Evolutionary conservation across 2,797 vertebrate genomes (phyloP).

Genomic region (Sebastes dallii): DNA sequence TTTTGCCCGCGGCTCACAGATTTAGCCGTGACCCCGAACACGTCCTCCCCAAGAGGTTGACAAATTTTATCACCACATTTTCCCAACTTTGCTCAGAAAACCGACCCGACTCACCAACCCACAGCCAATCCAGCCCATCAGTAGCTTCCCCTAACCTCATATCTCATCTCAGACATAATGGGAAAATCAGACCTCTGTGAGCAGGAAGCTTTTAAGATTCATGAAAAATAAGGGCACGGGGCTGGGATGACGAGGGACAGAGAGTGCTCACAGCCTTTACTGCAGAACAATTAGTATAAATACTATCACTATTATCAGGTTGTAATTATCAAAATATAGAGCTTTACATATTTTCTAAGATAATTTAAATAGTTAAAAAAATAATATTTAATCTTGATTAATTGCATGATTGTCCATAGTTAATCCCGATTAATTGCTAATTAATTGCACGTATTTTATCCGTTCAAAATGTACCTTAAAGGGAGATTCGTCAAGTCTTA

Average conservation of each 20-base stretch:
- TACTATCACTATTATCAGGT: background rate
- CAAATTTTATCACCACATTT: conserved; percentile 89
- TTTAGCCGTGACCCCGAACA: conserved; percentile 89
- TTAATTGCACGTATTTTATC: too few relatives aligned
- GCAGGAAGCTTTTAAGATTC: conserved; percentile 71
- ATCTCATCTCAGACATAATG: conserved; percentile 76
- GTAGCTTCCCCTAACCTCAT: conserved; percentile 65
- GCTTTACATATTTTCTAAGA: background rate
- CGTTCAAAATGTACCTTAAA: too few relatives aligned
- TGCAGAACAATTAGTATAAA: conserved; percentile 11
- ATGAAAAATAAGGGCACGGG: conserved; percentile 61
- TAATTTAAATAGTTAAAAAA: background rate
- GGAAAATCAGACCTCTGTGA: conserved; percentile 75
- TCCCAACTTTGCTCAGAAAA: conserved; percentile 80
- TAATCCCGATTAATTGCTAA: too few relatives aligned
- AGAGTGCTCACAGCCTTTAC: conserved; percentile 24
- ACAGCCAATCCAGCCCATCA: conserved; percentile 50
- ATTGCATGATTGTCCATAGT: too few relatives aligned
- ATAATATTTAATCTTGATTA: background rate
- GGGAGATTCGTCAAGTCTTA: too few relatives aligned
- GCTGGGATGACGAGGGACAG: conserved; percentile 45
- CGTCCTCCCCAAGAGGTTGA: conserved; percentile 84
- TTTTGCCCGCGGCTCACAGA: conserved; percentile 85
- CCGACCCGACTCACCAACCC: conserved; percentile 27
- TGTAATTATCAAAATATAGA: conserved; percentile 14